Conservation (phyloP, 1,140 invertebrate genomes). For the Odontomachus brunneus region DNA sequence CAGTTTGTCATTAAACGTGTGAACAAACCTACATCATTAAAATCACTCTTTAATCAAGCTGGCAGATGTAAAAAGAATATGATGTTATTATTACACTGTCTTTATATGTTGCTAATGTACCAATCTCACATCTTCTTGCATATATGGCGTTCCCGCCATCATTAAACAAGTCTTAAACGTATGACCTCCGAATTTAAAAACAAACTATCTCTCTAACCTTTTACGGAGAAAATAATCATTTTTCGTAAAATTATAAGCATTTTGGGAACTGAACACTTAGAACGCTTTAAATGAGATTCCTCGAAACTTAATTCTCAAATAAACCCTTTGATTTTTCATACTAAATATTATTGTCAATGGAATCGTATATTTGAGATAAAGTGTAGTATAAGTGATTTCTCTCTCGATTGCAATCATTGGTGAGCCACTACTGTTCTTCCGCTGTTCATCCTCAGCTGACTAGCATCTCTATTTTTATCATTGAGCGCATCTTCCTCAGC, state of each 20-base stretch:
- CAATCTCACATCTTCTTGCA: background rate
- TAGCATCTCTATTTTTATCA: slow-evolving; percentile 26
- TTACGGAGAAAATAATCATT: background rate
- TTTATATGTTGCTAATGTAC: background rate
- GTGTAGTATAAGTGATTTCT: background rate
- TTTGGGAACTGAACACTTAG: background rate
- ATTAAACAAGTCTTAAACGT: no score
- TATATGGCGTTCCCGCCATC: background rate
- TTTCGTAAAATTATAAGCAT: slow-evolving; percentile 25
- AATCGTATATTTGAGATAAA: background rate
- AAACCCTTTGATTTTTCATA: slow-evolving; percentile 17
- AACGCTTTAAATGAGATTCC: background rate
- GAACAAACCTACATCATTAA: slow-evolving; percentile 67
- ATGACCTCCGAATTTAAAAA: background rate
- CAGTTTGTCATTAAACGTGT: slow-evolving; percentile 75
- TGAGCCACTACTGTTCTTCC: slow-evolving; percentile 56
- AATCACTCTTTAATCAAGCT: slow-evolving; percentile 59
- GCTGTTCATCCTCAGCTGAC: slow-evolving; percentile 47
- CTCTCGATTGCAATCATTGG: slow-evolving; percentile 50
- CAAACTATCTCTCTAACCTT: background rate
- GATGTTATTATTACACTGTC: background rate
- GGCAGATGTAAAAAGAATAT: slow-evolving; percentile 5
- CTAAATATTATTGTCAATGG: slow-evolving; percentile 1
- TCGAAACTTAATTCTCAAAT: background rate
- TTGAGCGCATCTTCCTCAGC: slow-evolving; percentile 43